Percentiles rank a stretch among this genome's conserved stretches.
Evolutionary conservation across 2,797 vertebrate genomes (phyloP).

Genomic region (Gymnocypris eckloni): DNA sequence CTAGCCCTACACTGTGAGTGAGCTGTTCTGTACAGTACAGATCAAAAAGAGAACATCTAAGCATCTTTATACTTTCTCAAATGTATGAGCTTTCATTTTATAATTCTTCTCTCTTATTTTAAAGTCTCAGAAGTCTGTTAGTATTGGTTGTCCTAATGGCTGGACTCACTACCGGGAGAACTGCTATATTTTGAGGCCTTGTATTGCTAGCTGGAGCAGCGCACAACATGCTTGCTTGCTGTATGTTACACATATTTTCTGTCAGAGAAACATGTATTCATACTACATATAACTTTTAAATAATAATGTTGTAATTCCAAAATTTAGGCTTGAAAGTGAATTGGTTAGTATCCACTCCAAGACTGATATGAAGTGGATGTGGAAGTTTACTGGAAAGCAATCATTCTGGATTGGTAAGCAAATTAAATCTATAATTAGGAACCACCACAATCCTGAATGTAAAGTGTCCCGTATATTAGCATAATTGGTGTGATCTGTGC

Average conservation of each 20-base stretch:
- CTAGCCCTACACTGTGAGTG: no score
- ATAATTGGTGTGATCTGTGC: conserved; percentile 1
- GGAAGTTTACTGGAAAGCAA: conserved; percentile 74
- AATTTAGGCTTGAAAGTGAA: conserved; percentile 75
- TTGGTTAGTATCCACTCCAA: conserved; percentile 74
- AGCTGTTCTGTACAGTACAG: background rate
- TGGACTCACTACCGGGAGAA: conserved; percentile 73
- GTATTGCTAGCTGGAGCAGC: conserved; percentile 72
- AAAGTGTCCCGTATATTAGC: background rate
- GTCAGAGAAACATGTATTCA: background rate
- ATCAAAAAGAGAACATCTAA: background rate
- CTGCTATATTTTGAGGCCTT: conserved; percentile 70
- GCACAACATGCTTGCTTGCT: conserved; percentile 72
- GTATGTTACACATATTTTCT: conserved; percentile 61
- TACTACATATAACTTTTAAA: background rate
- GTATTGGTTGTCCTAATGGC: conserved; percentile 65
- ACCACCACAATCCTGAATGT: background rate
- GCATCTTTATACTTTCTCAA: background rate
- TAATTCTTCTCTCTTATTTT: conserved; percentile 10
- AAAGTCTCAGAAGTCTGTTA: conserved; percentile 64
- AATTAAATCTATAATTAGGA: background rate
- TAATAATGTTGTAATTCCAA: background rate
- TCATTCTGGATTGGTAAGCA: conserved; percentile 77
- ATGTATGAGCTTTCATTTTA: background rate
- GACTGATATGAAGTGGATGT: conserved; percentile 71